phyloP scores from a whole-genome alignment of 2,888 invertebrate genomes.

The Tachystola acroxantha region DNA sequence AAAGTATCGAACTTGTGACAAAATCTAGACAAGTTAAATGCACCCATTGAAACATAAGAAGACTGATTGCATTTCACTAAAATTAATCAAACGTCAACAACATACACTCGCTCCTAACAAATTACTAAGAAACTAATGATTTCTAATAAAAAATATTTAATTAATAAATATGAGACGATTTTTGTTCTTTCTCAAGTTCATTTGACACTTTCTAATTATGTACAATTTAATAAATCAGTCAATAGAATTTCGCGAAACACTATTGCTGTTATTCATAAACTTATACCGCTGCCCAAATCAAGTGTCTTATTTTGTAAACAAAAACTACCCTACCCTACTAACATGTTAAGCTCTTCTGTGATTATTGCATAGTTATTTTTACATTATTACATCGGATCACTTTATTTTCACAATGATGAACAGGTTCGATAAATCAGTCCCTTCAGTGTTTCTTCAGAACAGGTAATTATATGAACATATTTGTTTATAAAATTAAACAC shows the following conservation, averaged over 20 bases:
- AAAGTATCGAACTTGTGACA: conserved; percentile 35
- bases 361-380: too few relatives aligned
- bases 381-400: conserved; percentile 16
- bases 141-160: conserved; percentile 21
- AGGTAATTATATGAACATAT: too few relatives aligned
- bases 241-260: conserved; percentile 43
- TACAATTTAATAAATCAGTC: conserved; percentile 66
- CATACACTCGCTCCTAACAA: conserved; percentile 49
- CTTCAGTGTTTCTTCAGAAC: not conserved
- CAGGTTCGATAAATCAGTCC: too few relatives aligned
- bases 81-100: conserved; percentile 60
- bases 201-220: conserved; percentile 43
- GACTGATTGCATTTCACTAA: conserved; percentile 30
- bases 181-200: conserved; percentile 65
- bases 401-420: not conserved
- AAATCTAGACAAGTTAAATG: conserved; percentile 21
- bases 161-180: conserved; percentile 68
- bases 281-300: too few relatives aligned
- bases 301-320: too few relatives aligned
- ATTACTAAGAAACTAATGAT: conserved; percentile 43
- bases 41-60: conserved; percentile 28
- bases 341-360: too few relatives aligned
- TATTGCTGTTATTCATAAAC: too few relatives aligned
- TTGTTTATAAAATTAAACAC: too few relatives aligned
- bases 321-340: too few relatives aligned